These are phyloP conservation scores for Oscheius sp. DNA, from an alignment of 2,888 invertebrate genomes.

Conservation along the genomic window DNA sequence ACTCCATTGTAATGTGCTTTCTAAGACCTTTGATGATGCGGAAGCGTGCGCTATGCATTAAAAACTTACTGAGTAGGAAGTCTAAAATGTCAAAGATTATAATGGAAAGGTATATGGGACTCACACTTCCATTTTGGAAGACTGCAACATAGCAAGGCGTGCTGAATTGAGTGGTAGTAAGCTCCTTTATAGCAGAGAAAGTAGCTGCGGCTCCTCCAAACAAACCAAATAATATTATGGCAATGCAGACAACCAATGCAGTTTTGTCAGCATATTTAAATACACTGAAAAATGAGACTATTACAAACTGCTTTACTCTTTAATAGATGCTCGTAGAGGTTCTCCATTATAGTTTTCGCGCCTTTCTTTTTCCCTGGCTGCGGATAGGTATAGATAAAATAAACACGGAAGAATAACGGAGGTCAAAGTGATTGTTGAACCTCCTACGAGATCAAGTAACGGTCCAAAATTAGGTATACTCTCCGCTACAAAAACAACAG, in stretches of 20 bases:
- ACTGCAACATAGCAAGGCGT: slow-evolving; percentile 61
- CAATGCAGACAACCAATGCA: slow-evolving; percentile 44
- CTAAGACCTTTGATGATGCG: no score
- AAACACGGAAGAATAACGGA: slow-evolving; percentile 64
- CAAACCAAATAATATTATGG: slow-evolving; percentile 58
- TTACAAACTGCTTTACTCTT: background rate
- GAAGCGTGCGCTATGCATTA: background rate
- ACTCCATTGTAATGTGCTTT: no score
- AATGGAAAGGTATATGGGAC: background rate
- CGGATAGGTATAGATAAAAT: slow-evolving; percentile 61
- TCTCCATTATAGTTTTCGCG: slow-evolving; percentile 39
- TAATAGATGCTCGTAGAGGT: background rate
- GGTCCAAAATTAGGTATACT: slow-evolving; percentile 68
- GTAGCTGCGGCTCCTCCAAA: slow-evolving; percentile 66
- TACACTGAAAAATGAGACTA: slow-evolving; percentile 35
- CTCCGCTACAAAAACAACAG: slow-evolving; percentile 64
- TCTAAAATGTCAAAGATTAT: background rate
- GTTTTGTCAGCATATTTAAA: slow-evolving; percentile 34
- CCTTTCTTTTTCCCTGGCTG: slow-evolving; percentile 46
- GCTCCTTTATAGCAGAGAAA: slow-evolving; percentile 62
- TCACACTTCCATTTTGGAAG: slow-evolving; percentile 24
- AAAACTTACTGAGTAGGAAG: background rate
- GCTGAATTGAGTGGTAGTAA: slow-evolving; percentile 58
- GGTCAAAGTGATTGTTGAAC: slow-evolving; percentile 63
- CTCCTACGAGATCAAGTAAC: slow-evolving; percentile 63